phyloP scores from a whole-genome alignment of 2,888 invertebrate species.

The Dysmachus trigonus region DNA sequence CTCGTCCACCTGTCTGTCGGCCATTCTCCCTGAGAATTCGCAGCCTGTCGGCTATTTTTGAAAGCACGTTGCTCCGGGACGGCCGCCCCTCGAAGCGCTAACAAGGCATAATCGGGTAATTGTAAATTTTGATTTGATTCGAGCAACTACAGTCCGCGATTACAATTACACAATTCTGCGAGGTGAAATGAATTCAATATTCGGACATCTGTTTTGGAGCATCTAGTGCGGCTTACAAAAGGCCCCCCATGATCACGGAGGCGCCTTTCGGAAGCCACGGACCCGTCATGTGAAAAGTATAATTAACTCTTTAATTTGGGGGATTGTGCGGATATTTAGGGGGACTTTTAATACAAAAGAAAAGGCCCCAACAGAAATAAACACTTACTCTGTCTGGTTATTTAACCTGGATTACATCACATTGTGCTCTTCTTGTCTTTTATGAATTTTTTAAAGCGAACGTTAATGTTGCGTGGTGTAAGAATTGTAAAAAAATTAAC shows the following conservation, averaged over 20 bases:
- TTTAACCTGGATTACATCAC: neutral
- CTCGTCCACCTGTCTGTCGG: neutral
- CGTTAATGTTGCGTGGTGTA: neutral
- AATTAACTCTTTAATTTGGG: neutral
- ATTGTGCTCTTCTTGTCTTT: neutral
- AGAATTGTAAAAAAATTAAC: neutral
- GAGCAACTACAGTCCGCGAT: neutral
- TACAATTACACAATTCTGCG: neutral
- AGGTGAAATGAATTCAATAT: neutral
- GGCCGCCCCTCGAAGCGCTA: neutral
- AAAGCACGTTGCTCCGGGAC: neutral
- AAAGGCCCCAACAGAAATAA: neutral
- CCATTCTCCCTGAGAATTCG: neutral
- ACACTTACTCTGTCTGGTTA: neutral
- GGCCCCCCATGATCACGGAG: neutral
- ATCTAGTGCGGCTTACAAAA: neutral
- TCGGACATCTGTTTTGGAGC: neutral
- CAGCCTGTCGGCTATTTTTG: neutral
- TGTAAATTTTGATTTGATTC: constrained; percentile 3
- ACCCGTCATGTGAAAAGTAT: neutral
- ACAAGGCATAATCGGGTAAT: constrained; percentile 6
- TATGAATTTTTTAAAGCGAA: neutral
- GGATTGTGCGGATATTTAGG: neutral
- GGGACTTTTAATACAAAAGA: neutral
- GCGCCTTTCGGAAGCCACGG: neutral